Evolutionary conservation across 2,113 vertebrate species (phyloP), one percentile per base, ranked within the genome.

Genomic region (Rissa tridactyla): DNA sequence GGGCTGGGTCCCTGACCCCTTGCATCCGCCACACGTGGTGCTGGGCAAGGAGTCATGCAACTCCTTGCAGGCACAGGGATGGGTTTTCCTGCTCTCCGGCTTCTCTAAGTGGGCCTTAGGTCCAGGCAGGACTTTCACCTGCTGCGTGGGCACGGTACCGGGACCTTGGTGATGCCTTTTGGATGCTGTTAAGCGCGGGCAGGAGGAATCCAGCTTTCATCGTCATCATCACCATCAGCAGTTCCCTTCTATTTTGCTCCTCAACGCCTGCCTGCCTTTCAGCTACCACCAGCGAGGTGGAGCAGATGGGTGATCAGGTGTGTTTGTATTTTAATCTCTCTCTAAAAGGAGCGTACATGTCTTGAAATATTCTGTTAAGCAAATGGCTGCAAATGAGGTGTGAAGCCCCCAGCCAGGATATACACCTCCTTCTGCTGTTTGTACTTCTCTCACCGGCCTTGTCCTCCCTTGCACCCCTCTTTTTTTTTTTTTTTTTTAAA

Each of bases 361-460:
- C 68, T 86, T 85, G 77, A 94, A 96, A 88, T 64, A 69, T 1
- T 85, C 42, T 75, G 32, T 82, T 51, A 66, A 82, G 65, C 69
- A 89, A 94, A 92, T 25, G 16, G 70, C 72, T 92, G 42, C 64
- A 96, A 88, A 90, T 71, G 90, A 94, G 73, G 76, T 82, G 90
- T 81, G 88, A 95, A 92, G 58, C n/a, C 66, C 58, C 21, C 32
- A 52, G 36, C 30, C 78, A 69, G 80, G 57, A 62, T 75, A n/a
- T 61, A 27, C 0, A 9, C 64, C 81, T 90, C 40, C 58, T 73
- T 86, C 40, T 65, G 46, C 46, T 13, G 0, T 92, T 90, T 93
- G 46, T 55, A n/a, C 20, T 86, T 91, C 71, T 82, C n/a, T 88
- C 52, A 57, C 21, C 15, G 14, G 3, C 25, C 5, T 4, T 52